These are phyloP conservation scores for Pollimyrus isidori DNA, from an alignment of 2,113 vertebrate genomes.

Conservation along the genomic window DNA sequence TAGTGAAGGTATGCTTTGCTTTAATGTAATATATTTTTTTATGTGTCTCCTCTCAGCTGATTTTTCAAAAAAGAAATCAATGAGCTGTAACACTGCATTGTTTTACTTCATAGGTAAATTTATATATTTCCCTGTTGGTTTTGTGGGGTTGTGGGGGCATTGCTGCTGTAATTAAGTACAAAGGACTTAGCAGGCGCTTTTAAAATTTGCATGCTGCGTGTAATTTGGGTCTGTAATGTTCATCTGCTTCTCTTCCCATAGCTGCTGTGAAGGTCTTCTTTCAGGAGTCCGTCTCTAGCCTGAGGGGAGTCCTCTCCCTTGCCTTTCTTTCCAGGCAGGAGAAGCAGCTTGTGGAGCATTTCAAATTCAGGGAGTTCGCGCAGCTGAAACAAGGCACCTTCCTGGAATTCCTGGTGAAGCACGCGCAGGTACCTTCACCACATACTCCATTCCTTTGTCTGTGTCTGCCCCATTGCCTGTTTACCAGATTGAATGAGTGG, in stretches of 20 bases:
- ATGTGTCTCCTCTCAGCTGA: not conserved
- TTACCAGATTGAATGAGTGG: not conserved
- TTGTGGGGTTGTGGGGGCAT: not conserved
- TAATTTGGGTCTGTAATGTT: not conserved
- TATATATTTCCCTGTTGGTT: not conserved
- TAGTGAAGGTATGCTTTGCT: constrained; percentile 51
- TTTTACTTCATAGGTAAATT: not conserved
- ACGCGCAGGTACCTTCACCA: constrained; percentile 45
- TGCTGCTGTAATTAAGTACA: not conserved
- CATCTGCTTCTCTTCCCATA: constrained; percentile 31
- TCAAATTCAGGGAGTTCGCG: constrained; percentile 53
- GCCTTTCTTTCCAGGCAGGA: constrained; percentile 49
- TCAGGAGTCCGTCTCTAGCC: constrained; percentile 43
- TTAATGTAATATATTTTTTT: not conserved
- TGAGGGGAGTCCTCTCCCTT: constrained; percentile 43
- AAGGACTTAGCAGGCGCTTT: not conserved
- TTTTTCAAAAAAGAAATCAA: not conserved
- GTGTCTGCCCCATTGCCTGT: not conserved
- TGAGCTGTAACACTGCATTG: not conserved
- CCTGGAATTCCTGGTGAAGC: constrained; percentile 59
- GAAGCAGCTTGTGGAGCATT: constrained; percentile 55
- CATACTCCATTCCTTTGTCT: not conserved
- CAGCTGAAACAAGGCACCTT: constrained; percentile 60
- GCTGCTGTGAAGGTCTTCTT: constrained; percentile 54
- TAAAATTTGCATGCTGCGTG: not conserved